Evolutionary conservation across 2,888 invertebrate species (phyloP).

Genomic region (Timandra comae): DNA sequence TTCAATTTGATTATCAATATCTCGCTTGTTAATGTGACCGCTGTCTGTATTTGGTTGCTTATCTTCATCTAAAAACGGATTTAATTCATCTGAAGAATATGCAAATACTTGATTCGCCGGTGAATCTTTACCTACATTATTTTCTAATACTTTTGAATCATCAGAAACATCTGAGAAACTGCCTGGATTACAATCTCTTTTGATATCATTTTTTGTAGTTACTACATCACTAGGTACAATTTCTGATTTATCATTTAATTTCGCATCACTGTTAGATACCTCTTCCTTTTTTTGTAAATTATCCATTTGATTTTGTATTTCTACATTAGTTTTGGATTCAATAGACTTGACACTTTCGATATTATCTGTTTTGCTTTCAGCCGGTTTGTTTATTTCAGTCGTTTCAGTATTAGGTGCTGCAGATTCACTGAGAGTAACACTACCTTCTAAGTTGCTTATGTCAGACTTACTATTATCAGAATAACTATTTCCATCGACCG

Average conservation of each 20-base stretch:
- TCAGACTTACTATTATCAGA: constrained; percentile 51
- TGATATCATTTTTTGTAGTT: constrained; percentile 43
- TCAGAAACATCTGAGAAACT: constrained; percentile 28
- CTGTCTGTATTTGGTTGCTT: constrained; percentile 28
- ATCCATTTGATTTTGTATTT: constrained; percentile 26
- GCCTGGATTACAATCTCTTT: constrained; percentile 48
- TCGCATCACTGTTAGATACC: constrained; percentile 15
- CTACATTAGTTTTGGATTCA: constrained; percentile 32
- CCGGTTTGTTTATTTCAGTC: constrained; percentile 35
- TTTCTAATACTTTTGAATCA: constrained; percentile 27
- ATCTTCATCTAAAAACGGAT: constrained; percentile 37
- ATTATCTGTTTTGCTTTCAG: constrained; percentile 30
- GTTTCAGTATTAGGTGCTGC: constrained; percentile 28
- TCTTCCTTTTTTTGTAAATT: constrained; percentile 25
- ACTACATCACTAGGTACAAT: constrained; percentile 25
- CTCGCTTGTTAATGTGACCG: constrained; percentile 42
- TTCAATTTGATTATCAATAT: constrained; percentile 34
- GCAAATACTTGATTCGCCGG: constrained; percentile 32
- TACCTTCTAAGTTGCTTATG: constrained; percentile 45
- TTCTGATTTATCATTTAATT: constrained; percentile 28
- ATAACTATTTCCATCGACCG: constrained; percentile 52
- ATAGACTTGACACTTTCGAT: too few relatives aligned
- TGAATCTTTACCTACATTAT: constrained; percentile 31
- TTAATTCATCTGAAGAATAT: constrained; percentile 35
- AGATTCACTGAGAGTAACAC: constrained; percentile 32